Conservation (phyloP, 2,888 invertebrate genomes). For the Seira musarum region DNA sequence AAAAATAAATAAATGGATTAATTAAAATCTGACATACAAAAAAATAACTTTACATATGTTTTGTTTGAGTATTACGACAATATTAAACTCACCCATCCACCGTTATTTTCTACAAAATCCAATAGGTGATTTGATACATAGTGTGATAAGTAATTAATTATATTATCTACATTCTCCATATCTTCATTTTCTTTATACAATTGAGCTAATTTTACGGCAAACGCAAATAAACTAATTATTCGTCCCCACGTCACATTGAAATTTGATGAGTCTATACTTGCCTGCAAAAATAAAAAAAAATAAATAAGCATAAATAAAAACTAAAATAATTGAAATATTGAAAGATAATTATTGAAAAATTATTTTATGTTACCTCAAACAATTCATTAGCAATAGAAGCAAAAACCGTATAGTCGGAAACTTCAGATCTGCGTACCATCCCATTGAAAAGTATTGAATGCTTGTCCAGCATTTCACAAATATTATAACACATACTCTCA, state of each 20-base stretch:
- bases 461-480: slow-evolving; percentile 73
- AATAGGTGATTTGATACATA: slow-evolving; percentile 73
- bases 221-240: slow-evolving; percentile 73
- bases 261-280: slow-evolving; percentile 33
- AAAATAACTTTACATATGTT: neutral
- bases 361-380: slow-evolving; percentile 71
- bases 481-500: slow-evolving; percentile 73
- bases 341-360: neutral
- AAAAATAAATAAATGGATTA: neutral
- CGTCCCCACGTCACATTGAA: slow-evolving; percentile 73
- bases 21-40: slow-evolving; percentile 1
- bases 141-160: slow-evolving; percentile 73
- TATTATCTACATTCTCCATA: slow-evolving; percentile 60
- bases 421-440: slow-evolving; percentile 73
- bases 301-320: neutral
- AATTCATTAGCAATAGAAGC: slow-evolving; percentile 73
- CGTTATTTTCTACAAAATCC: slow-evolving; percentile 73
- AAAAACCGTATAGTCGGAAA: slow-evolving; percentile 72
- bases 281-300: slow-evolving; percentile 44
- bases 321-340: neutral
- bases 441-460: slow-evolving; percentile 74
- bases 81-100: slow-evolving; percentile 73
- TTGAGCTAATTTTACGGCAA: slow-evolving; percentile 73
- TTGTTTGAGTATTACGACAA: slow-evolving; percentile 23
- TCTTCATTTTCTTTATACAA: slow-evolving; percentile 71